phyloP scores from a whole-genome alignment of 1,140 invertebrate species.

The Drosophila ficusphila region DNA sequence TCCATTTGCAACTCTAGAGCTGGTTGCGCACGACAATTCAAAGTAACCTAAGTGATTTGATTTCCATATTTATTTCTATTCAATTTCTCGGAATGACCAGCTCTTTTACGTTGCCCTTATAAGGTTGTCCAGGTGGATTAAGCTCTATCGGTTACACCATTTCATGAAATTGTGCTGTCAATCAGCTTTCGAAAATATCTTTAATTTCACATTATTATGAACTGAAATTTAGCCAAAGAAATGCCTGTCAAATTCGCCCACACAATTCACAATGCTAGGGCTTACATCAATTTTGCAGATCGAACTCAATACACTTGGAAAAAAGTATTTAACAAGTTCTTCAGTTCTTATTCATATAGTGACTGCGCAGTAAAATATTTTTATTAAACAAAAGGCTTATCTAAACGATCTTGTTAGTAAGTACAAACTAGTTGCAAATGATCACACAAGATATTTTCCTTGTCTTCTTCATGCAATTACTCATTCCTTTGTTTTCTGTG shows the following conservation, averaged over 20 bases:
- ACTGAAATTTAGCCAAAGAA: conserved; percentile 2
- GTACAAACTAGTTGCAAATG: too few species aligned
- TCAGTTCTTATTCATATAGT: too few species aligned
- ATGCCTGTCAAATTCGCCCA: conserved; percentile 32
- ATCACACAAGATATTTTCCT: too few species aligned
- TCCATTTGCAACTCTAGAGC: neutral
- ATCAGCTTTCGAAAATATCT: conserved; percentile 34
- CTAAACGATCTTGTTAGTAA: too few species aligned
- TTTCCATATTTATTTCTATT: conserved; percentile 19
- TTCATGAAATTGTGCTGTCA: conserved; percentile 32
- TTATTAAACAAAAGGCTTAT: too few species aligned
- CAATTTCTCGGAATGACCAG: conserved; percentile 2
- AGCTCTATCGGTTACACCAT: conserved; percentile 21
- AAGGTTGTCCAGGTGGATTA: conserved; percentile 13
- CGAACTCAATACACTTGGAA: neutral
- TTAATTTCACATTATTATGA: conserved; percentile 25
- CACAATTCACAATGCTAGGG: neutral
- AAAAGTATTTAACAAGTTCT: neutral
- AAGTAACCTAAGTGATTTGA: conserved; percentile 4
- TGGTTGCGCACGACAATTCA: conserved; percentile 1
- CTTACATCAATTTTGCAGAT: conserved; percentile 5
- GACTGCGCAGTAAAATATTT: too few species aligned
- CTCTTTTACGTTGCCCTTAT: conserved; percentile 20
- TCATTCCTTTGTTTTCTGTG: neutral
- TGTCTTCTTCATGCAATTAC: too few species aligned